phyloP scores from a whole-genome alignment of 2,888 invertebrate genomes.

The Cheilosia scutellata region DNA sequence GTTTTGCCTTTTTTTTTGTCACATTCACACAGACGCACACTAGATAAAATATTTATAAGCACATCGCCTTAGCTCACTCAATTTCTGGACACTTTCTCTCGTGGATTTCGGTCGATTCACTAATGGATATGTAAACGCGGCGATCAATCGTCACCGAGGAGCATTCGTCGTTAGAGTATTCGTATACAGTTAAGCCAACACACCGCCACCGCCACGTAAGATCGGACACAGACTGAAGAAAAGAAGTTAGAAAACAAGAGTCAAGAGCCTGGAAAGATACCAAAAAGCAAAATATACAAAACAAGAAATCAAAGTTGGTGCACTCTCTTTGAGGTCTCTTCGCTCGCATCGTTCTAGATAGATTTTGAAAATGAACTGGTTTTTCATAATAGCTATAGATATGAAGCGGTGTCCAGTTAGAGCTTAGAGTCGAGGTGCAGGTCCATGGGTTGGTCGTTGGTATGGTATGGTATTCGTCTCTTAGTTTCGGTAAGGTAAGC shows the following conservation, averaged over 20 bases:
- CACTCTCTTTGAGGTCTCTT: slow-evolving; percentile 54
- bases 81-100: slow-evolving; percentile 59
- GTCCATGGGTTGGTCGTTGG: slow-evolving; percentile 24
- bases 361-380: neutral
- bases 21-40: slow-evolving; percentile 29
- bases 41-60: slow-evolving; percentile 6
- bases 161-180: neutral
- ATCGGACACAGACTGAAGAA: slow-evolving; percentile 68
- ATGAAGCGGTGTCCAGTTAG: slow-evolving; percentile 44
- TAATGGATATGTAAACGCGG: slow-evolving; percentile 17
- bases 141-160: slow-evolving; percentile 6
- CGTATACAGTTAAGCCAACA: slow-evolving; percentile 30
- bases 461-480: slow-evolving; percentile 17
- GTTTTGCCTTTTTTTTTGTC: slow-evolving; percentile 44
- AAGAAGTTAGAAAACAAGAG: slow-evolving; percentile 26
- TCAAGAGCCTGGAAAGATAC: slow-evolving; percentile 52
- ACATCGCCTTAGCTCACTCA: slow-evolving; percentile 32
- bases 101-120: slow-evolving; percentile 14
- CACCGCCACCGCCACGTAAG: slow-evolving; percentile 72
- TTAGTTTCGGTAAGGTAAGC: slow-evolving; percentile 18
- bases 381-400: neutral
- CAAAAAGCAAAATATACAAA: slow-evolving; percentile 22
- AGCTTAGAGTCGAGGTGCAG: neutral
- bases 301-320: slow-evolving; percentile 50
- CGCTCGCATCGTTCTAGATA: slow-evolving; percentile 37